A percentile compares a stretch with the other conserved stretches of the same genome.
These are phyloP conservation scores for Lasioglossum leucozonium DNA, from an alignment of 2,888 invertebrate species.

Conservation along the genomic window DNA sequence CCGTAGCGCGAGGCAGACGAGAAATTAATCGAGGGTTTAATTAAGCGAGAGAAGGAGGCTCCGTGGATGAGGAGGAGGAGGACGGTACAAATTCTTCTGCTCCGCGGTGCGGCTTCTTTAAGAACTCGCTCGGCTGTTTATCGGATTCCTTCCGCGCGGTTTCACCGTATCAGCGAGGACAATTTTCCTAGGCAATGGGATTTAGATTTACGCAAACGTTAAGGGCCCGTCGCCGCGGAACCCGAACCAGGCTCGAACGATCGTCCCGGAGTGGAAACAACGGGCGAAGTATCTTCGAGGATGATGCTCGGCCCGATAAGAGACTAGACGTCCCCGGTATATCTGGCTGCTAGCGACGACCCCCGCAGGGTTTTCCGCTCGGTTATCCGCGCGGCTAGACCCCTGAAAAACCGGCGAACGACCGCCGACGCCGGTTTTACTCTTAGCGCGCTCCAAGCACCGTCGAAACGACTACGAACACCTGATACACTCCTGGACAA, in stretches of 20 bases:
- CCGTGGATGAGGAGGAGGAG: not conserved
- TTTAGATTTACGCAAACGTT: constrained; percentile 31
- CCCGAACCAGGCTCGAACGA: constrained; percentile 35
- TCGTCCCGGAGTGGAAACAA: constrained; percentile 35
- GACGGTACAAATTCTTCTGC: not conserved
- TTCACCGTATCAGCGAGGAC: constrained; percentile 17
- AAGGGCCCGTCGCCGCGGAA: constrained; percentile 19
- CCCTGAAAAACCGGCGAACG: constrained; percentile 21
- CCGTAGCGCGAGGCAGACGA: not conserved
- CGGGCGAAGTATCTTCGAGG: constrained; percentile 23
- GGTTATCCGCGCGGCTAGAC: constrained; percentile 34
- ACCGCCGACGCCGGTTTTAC: constrained; percentile 26
- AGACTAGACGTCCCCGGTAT: constrained; percentile 36
- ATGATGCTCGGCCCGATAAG: constrained; percentile 58
- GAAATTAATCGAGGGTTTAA: constrained; percentile 13
- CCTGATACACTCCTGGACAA: constrained; percentile 8
- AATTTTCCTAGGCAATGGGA: constrained; percentile 19
- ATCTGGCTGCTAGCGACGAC: constrained; percentile 30
- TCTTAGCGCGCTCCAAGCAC: constrained; percentile 12
- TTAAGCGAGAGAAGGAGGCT: not conserved
- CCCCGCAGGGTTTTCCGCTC: constrained; percentile 40
- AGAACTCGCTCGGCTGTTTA: constrained; percentile 27
- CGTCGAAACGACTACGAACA: constrained; percentile 53
- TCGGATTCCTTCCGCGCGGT: constrained; percentile 34
- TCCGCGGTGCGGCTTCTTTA: constrained; percentile 19